A percentile compares a stretch with the other conserved stretches of the same genome.
These are phyloP conservation scores for Sebastes reedi DNA, from an alignment of 2,797 vertebrate genomes.

Conservation along the genomic window DNA sequence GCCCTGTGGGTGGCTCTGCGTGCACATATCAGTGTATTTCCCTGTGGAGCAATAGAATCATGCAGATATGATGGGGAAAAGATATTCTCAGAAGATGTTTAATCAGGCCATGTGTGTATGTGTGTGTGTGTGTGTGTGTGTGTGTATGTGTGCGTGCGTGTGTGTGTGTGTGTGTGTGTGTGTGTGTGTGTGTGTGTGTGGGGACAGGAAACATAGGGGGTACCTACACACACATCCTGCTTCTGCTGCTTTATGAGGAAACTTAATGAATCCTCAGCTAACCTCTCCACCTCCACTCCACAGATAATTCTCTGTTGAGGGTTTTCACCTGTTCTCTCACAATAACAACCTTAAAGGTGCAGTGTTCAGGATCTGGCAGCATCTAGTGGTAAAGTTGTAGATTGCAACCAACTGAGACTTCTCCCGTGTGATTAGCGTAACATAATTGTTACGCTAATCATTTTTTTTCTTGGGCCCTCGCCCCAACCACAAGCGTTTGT, in stretches of 20 bases:
- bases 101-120: conserved; percentile 22
- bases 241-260: conserved; percentile 23
- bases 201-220: not conserved
- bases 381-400: no score
- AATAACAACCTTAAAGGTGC: not conserved
- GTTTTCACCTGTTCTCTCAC: not conserved
- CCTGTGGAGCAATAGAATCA: conserved; percentile 54
- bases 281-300: conserved; percentile 4
- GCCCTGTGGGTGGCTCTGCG: conserved; percentile 70
- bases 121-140: not conserved
- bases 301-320: not conserved
- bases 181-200: not conserved
- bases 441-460: no score
- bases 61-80: conserved; percentile 40
- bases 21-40: conserved; percentile 62
- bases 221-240: conserved; percentile 2
- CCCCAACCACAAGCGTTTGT: no score
- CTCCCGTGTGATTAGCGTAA: no score
- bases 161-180: not conserved
- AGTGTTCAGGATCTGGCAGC: no score
- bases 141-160: not conserved
- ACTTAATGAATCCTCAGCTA: conserved; percentile 40
- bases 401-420: no score
- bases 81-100: conserved; percentile 39
- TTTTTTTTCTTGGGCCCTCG: no score